These are phyloP conservation scores for Sminthurides bifidus DNA, from an alignment of 1,140 invertebrate species.

Conservation along the genomic window DNA sequence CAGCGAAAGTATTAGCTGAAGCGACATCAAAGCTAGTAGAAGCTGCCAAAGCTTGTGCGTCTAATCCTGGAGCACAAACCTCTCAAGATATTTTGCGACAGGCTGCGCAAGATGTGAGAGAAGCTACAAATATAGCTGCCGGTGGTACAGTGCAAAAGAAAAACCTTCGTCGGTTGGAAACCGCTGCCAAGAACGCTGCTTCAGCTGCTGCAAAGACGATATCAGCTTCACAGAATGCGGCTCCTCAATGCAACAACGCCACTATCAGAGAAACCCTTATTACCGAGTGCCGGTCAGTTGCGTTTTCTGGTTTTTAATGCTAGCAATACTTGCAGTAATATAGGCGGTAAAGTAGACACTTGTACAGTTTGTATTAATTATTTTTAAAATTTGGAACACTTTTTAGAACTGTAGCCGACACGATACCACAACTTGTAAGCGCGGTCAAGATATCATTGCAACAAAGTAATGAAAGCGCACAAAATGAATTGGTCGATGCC, in stretches of 20 bases:
- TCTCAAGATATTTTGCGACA: constrained; percentile 70
- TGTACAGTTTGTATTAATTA: neutral
- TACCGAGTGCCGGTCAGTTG: constrained; percentile 22
- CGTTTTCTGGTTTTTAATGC: neutral
- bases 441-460: constrained; percentile 59
- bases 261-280: constrained; percentile 30
- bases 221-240: constrained; percentile 46
- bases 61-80: constrained; percentile 65
- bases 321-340: neutral
- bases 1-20: constrained; percentile 84
- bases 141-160: constrained; percentile 66
- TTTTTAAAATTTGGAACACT: neutral
- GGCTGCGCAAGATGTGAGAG: constrained; percentile 82
- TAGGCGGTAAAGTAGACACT: neutral
- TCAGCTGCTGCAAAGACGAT: constrained; percentile 73
- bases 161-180: constrained; percentile 58
- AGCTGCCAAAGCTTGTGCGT: constrained; percentile 82
- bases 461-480: constrained; percentile 59
- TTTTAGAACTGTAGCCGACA: constrained; percentile 50
- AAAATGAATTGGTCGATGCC: constrained; percentile 72
- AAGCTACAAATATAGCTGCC: constrained; percentile 69
- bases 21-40: constrained; percentile 78
- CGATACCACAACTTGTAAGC: constrained; percentile 68
- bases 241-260: constrained; percentile 54
- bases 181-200: constrained; percentile 73